A percentile compares a stretch with the other conserved stretches of the same genome.
These are phyloP conservation scores for Pyrrhosoma nymphula DNA, from an alignment of 2,888 invertebrate genomes.

Conservation along the genomic window DNA sequence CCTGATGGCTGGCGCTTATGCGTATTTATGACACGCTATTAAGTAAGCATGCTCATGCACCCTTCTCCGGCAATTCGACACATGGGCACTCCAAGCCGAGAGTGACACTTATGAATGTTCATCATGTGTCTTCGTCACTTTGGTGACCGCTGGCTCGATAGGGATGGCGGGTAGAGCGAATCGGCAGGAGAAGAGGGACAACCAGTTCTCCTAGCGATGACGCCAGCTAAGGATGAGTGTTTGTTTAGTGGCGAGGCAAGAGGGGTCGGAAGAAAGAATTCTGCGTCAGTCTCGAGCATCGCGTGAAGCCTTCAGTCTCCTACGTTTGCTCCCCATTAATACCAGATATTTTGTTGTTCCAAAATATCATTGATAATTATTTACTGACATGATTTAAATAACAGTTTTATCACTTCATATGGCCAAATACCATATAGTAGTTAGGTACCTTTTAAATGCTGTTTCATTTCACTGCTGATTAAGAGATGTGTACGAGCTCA, in stretches of 20 bases:
- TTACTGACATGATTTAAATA: no score
- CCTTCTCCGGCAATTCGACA: not conserved
- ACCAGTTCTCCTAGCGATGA: slow-evolving; percentile 5
- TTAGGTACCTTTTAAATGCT: no score
- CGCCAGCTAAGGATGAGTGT: not conserved
- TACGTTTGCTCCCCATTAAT: not conserved
- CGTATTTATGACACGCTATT: slow-evolving; percentile 1
- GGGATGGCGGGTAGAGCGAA: not conserved
- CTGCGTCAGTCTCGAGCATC: no score
- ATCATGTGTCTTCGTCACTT: not conserved
- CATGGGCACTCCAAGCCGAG: not conserved
- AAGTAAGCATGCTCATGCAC: not conserved
- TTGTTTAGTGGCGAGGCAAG: not conserved
- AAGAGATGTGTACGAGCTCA: no score
- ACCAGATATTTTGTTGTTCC: not conserved
- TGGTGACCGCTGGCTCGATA: not conserved
- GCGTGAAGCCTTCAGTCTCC: not conserved
- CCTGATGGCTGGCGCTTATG: not conserved
- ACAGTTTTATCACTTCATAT: no score
- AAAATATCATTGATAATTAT: not conserved
- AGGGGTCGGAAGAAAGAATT: not conserved
- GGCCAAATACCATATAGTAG: no score
- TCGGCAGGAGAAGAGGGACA: not conserved
- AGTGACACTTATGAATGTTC: slow-evolving; percentile 12
- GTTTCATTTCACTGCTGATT: no score